Evolutionary conservation across 1,140 invertebrate species (phyloP).

Genomic region (Diabrotica virgifera): DNA sequence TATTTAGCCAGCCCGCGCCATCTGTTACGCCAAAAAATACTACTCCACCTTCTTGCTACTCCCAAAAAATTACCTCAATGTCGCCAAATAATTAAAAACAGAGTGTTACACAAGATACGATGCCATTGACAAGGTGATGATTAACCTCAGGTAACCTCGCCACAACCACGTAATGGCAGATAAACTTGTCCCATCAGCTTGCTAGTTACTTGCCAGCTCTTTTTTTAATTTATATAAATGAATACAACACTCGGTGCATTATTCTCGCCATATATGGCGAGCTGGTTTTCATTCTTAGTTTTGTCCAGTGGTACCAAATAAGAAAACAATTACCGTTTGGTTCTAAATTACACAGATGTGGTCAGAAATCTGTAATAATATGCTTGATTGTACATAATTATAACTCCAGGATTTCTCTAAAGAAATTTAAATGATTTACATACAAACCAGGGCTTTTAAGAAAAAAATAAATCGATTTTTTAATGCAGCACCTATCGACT

Average conservation of each 20-base stretch:
- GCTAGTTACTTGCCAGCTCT: background rate
- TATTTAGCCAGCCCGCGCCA: too few relatives aligned
- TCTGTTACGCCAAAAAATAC: too few relatives aligned
- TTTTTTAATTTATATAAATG: background rate
- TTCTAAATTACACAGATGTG: too few relatives aligned
- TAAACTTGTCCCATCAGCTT: background rate
- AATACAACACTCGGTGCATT: background rate
- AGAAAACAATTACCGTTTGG: too few relatives aligned
- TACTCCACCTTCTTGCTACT: too few relatives aligned
- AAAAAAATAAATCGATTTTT: too few relatives aligned
- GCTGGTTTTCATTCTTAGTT: background rate
- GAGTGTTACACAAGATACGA: background rate
- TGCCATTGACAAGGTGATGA: conserved; percentile 1
- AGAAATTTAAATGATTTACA: too few relatives aligned
- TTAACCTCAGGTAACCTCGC: background rate
- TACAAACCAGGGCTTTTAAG: too few relatives aligned
- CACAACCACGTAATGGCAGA: background rate
- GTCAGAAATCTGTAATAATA: too few relatives aligned
- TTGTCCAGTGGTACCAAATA: background rate
- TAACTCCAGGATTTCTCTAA: too few relatives aligned
- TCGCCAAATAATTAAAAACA: background rate
- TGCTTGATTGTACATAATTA: too few relatives aligned
- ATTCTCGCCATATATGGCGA: background rate
- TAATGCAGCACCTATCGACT: too few relatives aligned
- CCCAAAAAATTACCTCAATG: background rate